These are phyloP conservation scores for Luehdorfia chinensis DNA, from an alignment of 1,140 invertebrate genomes.

Conservation along the genomic window DNA sequence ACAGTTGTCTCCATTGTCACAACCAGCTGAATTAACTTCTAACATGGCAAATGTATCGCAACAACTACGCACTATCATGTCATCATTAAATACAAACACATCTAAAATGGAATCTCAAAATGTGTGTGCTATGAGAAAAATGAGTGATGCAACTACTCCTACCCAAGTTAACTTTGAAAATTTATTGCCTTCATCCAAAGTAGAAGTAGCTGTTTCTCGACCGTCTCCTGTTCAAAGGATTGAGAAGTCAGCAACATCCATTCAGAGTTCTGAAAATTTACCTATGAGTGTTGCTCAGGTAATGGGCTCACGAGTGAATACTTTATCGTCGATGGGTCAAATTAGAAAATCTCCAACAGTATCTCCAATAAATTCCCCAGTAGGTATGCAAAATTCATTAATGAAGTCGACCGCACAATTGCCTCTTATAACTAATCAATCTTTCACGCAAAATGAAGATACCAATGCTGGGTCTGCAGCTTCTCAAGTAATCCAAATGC, in stretches of 20 bases:
- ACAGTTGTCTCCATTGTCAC: constrained; percentile 83
- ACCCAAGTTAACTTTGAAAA: constrained; percentile 76
- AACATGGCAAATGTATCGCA: constrained; percentile 84
- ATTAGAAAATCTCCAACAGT: constrained; percentile 60
- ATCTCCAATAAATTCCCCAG: constrained; percentile 65
- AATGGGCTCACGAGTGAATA: constrained; percentile 58
- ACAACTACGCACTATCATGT: constrained; percentile 81
- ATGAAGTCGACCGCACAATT: constrained; percentile 66
- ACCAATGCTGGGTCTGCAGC: constrained; percentile 34
- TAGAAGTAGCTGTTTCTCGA: constrained; percentile 60
- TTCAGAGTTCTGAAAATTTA: constrained; percentile 41
- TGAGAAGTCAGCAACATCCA: constrained; percentile 47
- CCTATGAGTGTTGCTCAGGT: constrained; percentile 60
- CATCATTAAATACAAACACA: constrained; percentile 75
- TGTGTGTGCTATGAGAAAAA: constrained; percentile 52
- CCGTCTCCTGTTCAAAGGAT: constrained; percentile 64
- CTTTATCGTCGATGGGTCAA: constrained; percentile 58
- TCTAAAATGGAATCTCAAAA: constrained; percentile 63
- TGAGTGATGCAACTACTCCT: constrained; percentile 58
- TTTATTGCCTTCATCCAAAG: constrained; percentile 72
- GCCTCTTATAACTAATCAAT: constrained; percentile 49
- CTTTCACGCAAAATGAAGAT: constrained; percentile 46
- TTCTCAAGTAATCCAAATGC: constrained; percentile 74
- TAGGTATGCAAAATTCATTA: constrained; percentile 47
- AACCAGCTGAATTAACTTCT: constrained; percentile 83